A percentile compares a stretch with the other conserved stretches of the same genome.
Conservation (phyloP, 2,797 vertebrate species). For the Chaetophractus vellerosus region DNA sequence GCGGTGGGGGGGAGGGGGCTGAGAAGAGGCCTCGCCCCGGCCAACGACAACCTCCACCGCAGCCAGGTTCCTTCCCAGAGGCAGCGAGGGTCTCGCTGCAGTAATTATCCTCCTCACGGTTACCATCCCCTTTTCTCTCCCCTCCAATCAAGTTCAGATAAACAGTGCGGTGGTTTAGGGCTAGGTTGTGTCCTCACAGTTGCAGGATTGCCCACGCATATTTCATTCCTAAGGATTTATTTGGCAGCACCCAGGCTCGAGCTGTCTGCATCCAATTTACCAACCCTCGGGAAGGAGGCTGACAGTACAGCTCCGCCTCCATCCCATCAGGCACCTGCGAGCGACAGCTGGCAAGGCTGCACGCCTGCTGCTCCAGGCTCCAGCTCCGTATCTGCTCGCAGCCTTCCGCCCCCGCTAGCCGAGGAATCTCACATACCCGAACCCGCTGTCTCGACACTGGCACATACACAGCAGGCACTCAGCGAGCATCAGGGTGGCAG, state of each 20-base stretch:
- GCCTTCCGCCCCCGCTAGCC: not conserved
- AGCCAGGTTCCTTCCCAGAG: not conserved
- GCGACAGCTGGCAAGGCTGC: not conserved
- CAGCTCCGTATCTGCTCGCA: not conserved
- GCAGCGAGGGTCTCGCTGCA: not conserved
- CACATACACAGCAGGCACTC: not conserved
- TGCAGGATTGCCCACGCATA: not conserved
- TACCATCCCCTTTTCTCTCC: not conserved
- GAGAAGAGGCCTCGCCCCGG: no score
- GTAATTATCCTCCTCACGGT: not conserved
- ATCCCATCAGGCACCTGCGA: not conserved
- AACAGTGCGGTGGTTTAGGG: not conserved
- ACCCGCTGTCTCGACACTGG: not conserved
- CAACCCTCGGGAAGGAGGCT: not conserved
- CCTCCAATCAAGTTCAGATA: not conserved
- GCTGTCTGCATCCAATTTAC: not conserved
- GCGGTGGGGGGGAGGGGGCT: no score
- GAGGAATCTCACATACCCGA: not conserved
- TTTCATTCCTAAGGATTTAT: conserved; percentile 26
- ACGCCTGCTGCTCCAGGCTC: not conserved
- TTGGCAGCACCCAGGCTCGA: not conserved
- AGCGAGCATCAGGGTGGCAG: not conserved
- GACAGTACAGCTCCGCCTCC: not conserved
- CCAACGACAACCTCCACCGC: not conserved
- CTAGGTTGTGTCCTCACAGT: not conserved